phyloP scores from a whole-genome alignment of 64 coral and sea anemone genomes.

The Montipora foliosa region DNA sequence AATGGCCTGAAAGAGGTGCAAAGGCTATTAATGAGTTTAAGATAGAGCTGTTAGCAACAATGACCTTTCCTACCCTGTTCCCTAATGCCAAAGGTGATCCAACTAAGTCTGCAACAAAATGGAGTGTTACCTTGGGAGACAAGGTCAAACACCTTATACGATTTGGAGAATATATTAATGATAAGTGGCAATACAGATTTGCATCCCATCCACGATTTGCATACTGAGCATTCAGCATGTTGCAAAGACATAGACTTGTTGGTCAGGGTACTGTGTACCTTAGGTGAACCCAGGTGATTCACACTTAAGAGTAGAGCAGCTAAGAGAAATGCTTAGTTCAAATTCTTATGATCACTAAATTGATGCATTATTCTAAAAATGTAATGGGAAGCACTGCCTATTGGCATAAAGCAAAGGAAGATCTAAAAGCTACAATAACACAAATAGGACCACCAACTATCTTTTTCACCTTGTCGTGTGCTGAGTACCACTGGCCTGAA shows the following conservation, averaged over 20 bases:
- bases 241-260: not conserved
- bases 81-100: slow-evolving; percentile 15
- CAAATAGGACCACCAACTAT: not conserved
- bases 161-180: not conserved
- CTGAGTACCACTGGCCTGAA: not conserved
- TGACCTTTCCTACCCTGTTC: slow-evolving; percentile 38
- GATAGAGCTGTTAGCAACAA: slow-evolving; percentile 24
- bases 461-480: not conserved
- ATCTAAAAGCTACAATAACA: not conserved
- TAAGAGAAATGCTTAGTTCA: not conserved
- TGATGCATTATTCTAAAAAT: not conserved
- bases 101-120: not conserved
- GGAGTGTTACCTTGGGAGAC: not conserved
- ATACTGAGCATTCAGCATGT: not conserved
- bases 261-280: not conserved
- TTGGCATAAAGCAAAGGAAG: not conserved
- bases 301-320: not conserved
- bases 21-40: slow-evolving; percentile 13
- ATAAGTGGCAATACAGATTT: not conserved
- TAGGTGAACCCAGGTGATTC: not conserved
- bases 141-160: not conserved
- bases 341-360: not conserved
- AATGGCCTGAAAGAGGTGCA: not conserved
- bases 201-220: not conserved
- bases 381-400: not conserved